A percentile compares a stretch with the other conserved stretches of the same genome.
Conservation (phyloP, 2,888 invertebrate species). For the Oegoconia quadripuncta region DNA sequence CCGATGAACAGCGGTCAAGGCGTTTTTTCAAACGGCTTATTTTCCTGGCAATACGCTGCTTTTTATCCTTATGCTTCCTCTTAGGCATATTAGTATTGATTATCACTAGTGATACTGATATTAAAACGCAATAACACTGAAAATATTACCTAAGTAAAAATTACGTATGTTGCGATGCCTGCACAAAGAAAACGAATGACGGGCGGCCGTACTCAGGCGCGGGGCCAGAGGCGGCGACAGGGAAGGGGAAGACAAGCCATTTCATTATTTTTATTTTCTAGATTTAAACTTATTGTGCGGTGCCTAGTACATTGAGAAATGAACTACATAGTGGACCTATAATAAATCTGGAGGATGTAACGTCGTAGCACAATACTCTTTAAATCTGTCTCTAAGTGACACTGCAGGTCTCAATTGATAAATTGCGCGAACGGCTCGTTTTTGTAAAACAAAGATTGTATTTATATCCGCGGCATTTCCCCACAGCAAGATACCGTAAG, state of each 20-base stretch:
- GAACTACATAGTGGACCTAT: constrained; percentile 8
- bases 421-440: no score
- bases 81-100: neutral
- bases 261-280: constrained; percentile 1
- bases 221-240: neutral
- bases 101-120: neutral
- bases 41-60: neutral
- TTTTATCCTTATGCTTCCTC: neutral
- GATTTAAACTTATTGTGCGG: constrained; percentile 4
- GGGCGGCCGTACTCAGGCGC: neutral
- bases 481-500: no score
- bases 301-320: constrained; percentile 9
- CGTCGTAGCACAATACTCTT: constrained; percentile 5
- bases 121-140: no score
- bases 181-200: constrained; percentile 3
- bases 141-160: neutral
- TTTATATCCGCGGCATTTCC: no score
- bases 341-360: constrained; percentile 9
- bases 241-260: neutral
- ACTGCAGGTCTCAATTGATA: no score
- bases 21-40: neutral
- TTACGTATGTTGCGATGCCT: constrained; percentile 2
- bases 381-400: no score
- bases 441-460: no score
- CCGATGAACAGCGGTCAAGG: neutral